A percentile compares a stretch with the other conserved stretches of the same genome.
phyloP scores from a whole-genome alignment of 2,888 invertebrate genomes.

The Scotopteryx bipunctaria region DNA sequence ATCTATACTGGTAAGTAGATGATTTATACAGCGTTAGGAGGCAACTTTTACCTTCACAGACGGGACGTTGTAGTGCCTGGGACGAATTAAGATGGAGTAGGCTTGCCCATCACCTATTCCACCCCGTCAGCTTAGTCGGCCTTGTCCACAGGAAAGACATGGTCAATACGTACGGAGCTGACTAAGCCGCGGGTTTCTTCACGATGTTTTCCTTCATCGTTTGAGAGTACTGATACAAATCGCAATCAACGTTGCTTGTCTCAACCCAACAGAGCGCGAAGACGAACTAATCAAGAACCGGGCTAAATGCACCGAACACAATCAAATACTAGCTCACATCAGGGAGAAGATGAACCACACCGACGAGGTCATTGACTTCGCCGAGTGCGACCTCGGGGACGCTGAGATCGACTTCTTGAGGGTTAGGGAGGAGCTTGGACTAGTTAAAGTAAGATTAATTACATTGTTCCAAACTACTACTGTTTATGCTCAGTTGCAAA shows the following conservation, averaged over 20 bases:
- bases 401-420: conserved; percentile 66
- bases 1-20: too few relatives aligned
- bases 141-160: too few relatives aligned
- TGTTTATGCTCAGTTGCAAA: background rate
- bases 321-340: conserved; percentile 76
- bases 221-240: too few relatives aligned
- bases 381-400: conserved; percentile 73
- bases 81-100: too few relatives aligned
- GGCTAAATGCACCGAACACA: conserved; percentile 72
- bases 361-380: conserved; percentile 71
- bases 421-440: conserved; percentile 69
- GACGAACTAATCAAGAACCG: conserved; percentile 75
- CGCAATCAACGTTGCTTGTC: background rate
- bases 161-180: too few relatives aligned
- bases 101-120: too few relatives aligned
- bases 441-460: conserved; percentile 58
- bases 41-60: too few relatives aligned
- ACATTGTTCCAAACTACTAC: background rate
- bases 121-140: too few relatives aligned
- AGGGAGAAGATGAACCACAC: conserved; percentile 79
- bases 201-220: too few relatives aligned
- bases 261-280: conserved; percentile 61
- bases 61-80: too few relatives aligned
- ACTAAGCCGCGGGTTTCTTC: too few relatives aligned
- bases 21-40: too few relatives aligned